Base-by-base conservation (phyloP, 1,140 invertebrate species). In the Carposina sasakii region DNA sequence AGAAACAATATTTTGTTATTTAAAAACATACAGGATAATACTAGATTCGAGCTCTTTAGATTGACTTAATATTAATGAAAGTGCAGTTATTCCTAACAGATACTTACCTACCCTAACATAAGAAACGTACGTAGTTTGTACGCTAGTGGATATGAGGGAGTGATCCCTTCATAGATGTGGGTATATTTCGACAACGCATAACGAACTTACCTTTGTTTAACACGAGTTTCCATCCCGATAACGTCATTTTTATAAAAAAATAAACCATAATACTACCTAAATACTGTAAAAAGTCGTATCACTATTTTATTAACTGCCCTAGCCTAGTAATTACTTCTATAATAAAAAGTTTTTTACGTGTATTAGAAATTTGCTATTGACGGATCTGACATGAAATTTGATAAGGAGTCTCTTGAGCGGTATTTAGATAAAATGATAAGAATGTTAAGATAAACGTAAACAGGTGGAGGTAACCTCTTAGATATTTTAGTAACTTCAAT, bases 211-310 rank as follows among this genome's bases (percentile, higher is more conserved):
- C 67, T 63, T 51, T 64, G 51, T 76, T 76, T 20, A 76, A 33
- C 36, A 72, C 16, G 24, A 53, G 59, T 12, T 67, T 54, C 73
- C 73, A 76, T 62, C 73, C 73, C 37, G 23, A 68, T 1, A 76
- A 43, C 6, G 69, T 55, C 73, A 76, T 76, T 19, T 10, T 40
- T 17, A 44, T 50, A 49, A 28, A 16, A 60, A 3, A n/a, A n/a
- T n/a, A n/a, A n/a, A n/a, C n/a, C n/a, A n/a, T n/a, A n/a, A n/a
- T n/a, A n/a, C n/a, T n/a, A n/a, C n/a, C n/a, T n/a, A n/a, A n/a
- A n/a, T n/a, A n/a, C n/a, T n/a, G n/a, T n/a, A n/a, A n/a, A n/a
- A n/a, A n/a, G n/a, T n/a, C n/a, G n/a, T n/a, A n/a, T n/a, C n/a
- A n/a, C n/a, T n/a, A n/a, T n/a, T n/a, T n/a, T n/a, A n/a, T n/a